Evolutionary conservation across 2,113 vertebrate genomes (phyloP), one percentile per base, ranked within the genome.

Genomic region (Calonectris borealis): DNA sequence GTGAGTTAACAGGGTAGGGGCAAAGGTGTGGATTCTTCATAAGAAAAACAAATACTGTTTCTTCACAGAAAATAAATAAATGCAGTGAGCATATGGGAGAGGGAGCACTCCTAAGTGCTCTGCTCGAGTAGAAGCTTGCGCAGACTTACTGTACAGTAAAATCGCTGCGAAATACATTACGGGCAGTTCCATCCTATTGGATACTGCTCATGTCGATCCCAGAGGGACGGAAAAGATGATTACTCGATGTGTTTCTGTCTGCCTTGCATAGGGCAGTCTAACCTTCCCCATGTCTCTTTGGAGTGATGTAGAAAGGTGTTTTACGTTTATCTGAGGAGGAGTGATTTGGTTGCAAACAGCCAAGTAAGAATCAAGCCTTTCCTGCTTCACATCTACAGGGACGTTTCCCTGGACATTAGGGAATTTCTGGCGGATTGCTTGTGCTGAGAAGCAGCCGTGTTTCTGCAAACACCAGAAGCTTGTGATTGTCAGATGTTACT

Each of bases 191-290:
- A 3, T 57, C 66, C 54, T 16, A 0, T 10, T n/a, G 42, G 27
- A 16, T 21, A 9, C 20, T 32, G 1, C 11, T 71, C 4, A 0
- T 14, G 12, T 68, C 1, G 2, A 46, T 52, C 29, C 34, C 19
- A 27, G 22, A 44, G 75, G 31, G 40, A 44, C 31, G 54, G 57
- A 16, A 7, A 31, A 60, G 57, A 3, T 21, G 42, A 8, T 46
- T 8, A 3, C 8, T 69, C 2, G 0, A 0, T 25, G 22, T 34
- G 31, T 29, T 57, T 62, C 51, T 70, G 19, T 34, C 60, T 29
- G 58, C 44, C 24, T n/a, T 49, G 51, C 12, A 0, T 2, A 40
- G 40, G 21, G 16, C 61, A 66, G 17, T 12, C 46, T 51, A 2
- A 48, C 44, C 40, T 80, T 38, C 10, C 62, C 46, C 10, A 1